These are phyloP conservation scores for Amniataba percoides DNA, from an alignment of 2,797 vertebrate species.

Conservation along the genomic window DNA sequence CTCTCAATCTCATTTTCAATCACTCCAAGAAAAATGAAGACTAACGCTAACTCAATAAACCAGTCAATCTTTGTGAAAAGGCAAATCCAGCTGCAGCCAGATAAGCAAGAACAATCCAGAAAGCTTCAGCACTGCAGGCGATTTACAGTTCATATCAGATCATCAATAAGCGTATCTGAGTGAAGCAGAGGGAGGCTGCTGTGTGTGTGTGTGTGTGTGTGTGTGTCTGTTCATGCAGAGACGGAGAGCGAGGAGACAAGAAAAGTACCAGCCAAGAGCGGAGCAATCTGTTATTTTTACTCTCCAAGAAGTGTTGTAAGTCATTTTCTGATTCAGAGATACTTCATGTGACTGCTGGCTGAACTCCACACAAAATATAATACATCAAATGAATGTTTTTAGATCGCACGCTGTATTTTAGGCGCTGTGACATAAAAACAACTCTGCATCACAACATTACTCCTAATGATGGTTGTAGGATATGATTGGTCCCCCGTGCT, in stretches of 20 bases:
- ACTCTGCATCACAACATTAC: slow-evolving; percentile 14
- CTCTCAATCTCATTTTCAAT: slow-evolving; percentile 6
- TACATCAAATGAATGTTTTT: slow-evolving; percentile 44
- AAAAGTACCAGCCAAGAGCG: not conserved
- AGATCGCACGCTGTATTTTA: not conserved
- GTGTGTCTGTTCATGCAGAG: slow-evolving; percentile 4
- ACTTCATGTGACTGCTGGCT: slow-evolving; percentile 26
- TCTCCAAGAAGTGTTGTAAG: slow-evolving; percentile 17
- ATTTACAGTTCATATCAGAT: slow-evolving; percentile 6
- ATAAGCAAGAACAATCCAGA: not conserved
- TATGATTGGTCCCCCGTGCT: slow-evolving; percentile 12
- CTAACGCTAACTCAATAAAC: not conserved
- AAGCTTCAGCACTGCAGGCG: not conserved
- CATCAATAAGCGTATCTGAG: not conserved
- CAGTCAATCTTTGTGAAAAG: not conserved
- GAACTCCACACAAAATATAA: slow-evolving; percentile 36
- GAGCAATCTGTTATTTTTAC: slow-evolving; percentile 30
- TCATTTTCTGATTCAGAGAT: slow-evolving; percentile 41
- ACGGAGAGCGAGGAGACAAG: not conserved
- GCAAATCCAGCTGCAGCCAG: not conserved
- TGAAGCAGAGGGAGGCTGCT: not conserved
- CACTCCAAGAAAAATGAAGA: not conserved
- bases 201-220: not conserved
- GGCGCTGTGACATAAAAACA: slow-evolving; percentile 35
- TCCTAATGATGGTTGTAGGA: slow-evolving; percentile 30